A percentile compares a stretch with the other conserved stretches of the same genome.
phyloP scores from a whole-genome alignment of 2,113 vertebrate genomes.

The Brachyhypopomus occidentalis region DNA sequence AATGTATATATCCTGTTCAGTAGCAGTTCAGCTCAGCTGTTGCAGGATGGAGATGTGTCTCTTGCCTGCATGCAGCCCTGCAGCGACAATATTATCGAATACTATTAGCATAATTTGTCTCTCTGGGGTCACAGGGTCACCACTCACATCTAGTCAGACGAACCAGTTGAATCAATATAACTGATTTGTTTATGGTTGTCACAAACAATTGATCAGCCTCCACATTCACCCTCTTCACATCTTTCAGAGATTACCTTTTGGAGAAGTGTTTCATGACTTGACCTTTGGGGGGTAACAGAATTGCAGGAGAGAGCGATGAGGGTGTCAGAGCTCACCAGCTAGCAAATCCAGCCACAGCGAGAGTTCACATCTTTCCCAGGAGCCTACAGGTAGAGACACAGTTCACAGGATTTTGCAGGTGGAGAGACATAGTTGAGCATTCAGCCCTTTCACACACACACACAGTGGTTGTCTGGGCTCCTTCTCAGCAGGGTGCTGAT shows the following conservation, averaged over 20 bases:
- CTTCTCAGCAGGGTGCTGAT: slow-evolving; percentile 47
- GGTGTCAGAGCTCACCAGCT: too few relatives aligned
- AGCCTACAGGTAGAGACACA: neutral
- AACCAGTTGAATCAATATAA: slow-evolving; percentile 71
- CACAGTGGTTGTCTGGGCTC: slow-evolving; percentile 10
- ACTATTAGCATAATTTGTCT: neutral
- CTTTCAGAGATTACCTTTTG: neutral
- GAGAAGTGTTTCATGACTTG: too few relatives aligned
- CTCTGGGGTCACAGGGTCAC: slow-evolving; percentile 46
- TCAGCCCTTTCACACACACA: slow-evolving; percentile 26
- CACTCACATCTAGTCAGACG: slow-evolving; percentile 46
- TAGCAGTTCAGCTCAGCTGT: too few relatives aligned
- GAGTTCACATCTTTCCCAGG: neutral
- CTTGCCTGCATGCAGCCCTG: neutral
- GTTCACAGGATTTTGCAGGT: neutral
- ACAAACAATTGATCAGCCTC: slow-evolving; percentile 67
- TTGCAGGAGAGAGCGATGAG: too few relatives aligned
- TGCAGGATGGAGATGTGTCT: too few relatives aligned
- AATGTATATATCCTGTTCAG: too few relatives aligned
- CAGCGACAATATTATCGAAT: neutral
- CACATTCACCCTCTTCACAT: neutral
- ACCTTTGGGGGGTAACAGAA: too few relatives aligned
- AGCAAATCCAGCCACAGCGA: too few relatives aligned
- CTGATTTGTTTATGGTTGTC: slow-evolving; percentile 70
- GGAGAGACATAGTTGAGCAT: slow-evolving; percentile 35